Percentiles rank a stretch among this genome's conserved stretches.
phyloP scores from a whole-genome alignment of 2,113 vertebrate species.

The Lucifuga dentata region DNA sequence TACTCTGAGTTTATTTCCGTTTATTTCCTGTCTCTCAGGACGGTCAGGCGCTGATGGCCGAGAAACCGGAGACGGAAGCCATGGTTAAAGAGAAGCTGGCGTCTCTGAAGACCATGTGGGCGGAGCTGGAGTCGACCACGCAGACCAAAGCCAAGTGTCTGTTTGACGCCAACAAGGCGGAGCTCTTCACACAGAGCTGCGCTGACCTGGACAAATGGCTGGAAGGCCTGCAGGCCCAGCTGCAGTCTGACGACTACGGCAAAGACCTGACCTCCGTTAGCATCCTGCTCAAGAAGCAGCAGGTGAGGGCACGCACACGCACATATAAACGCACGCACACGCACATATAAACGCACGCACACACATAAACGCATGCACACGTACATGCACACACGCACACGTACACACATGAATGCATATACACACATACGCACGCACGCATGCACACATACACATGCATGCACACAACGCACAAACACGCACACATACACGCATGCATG shows the following conservation, averaged over 20 bases:
- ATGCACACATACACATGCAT: too few relatives aligned
- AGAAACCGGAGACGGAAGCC: slow-evolving; percentile 94
- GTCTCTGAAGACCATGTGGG: slow-evolving; percentile 91
- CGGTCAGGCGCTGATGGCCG: slow-evolving; percentile 91
- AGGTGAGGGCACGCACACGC: slow-evolving; percentile 79
- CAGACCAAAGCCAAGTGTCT: slow-evolving; percentile 98
- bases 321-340: too few relatives aligned
- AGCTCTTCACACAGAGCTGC: slow-evolving; percentile 98
- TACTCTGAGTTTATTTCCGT: too few relatives aligned
- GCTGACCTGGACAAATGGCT: slow-evolving; percentile 98
- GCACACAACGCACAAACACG: too few relatives aligned
- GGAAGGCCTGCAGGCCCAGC: slow-evolving; percentile 89
- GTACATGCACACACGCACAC: too few relatives aligned
- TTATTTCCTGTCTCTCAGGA: slow-evolving; percentile 88
- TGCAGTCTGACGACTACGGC: slow-evolving; percentile 95
- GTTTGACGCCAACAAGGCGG: slow-evolving; percentile 98
- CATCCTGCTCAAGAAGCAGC: slow-evolving; percentile 98
- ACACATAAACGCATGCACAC: too few relatives aligned
- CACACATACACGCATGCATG: too few relatives aligned
- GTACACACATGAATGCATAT: too few relatives aligned
- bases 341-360: too few relatives aligned
- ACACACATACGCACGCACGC: too few relatives aligned
- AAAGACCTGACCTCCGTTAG: slow-evolving; percentile 98
- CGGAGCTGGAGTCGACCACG: slow-evolving; percentile 94
- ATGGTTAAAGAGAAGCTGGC: slow-evolving; percentile 95